Evolutionary conservation across 1,140 invertebrate species (phyloP).

Genomic region (Zaprionus gabonicus): DNA sequence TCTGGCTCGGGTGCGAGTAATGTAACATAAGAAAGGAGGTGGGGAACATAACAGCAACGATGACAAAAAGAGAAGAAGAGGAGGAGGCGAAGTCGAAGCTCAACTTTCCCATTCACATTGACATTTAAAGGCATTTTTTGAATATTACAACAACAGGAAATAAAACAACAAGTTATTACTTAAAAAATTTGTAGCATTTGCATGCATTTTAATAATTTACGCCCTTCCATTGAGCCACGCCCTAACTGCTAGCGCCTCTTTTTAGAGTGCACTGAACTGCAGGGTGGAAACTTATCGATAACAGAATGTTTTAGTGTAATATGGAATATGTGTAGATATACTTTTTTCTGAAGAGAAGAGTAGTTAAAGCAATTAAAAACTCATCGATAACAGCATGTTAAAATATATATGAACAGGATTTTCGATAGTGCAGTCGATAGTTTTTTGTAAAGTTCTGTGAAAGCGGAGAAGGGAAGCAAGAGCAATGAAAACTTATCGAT

Average conservation of each 20-base stretch:
- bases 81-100: constrained; percentile 6
- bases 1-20: background rate
- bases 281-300: background rate
- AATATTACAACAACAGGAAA: constrained; percentile 16
- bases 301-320: too few species aligned
- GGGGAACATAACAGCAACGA: background rate
- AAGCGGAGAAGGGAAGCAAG: background rate
- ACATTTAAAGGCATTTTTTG: constrained; percentile 19
- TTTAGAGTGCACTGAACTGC: constrained; percentile 16
- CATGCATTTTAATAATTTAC: constrained; percentile 40
- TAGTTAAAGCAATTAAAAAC: too few species aligned
- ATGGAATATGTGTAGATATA: too few species aligned
- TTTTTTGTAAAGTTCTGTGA: background rate
- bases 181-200: constrained; percentile 11
- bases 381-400: too few species aligned
- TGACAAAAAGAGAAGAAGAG: constrained; percentile 3
- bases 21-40: constrained; percentile 10
- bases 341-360: too few species aligned
- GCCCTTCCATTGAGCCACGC: constrained; percentile 12
- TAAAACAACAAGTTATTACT: background rate
- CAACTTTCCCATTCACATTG: constrained; percentile 48
- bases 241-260: background rate
- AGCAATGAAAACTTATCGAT: background rate
- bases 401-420: too few species aligned
- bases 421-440: background rate